Base-by-base conservation (phyloP, 2,888 invertebrate species). In the Eupeodes luniger region DNA sequence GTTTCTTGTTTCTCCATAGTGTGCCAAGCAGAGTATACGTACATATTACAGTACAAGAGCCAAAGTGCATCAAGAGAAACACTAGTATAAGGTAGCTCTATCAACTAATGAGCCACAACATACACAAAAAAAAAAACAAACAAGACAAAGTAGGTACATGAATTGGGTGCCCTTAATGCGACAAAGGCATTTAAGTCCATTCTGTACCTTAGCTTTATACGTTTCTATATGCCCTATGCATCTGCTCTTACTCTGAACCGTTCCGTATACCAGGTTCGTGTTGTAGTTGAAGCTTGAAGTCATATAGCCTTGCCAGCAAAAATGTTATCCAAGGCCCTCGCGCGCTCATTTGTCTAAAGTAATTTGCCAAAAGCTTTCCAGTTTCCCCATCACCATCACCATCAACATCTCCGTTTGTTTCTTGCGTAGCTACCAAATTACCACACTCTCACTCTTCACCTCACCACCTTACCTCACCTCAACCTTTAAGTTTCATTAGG, bases 141-240 rank as follows among this genome's bases (percentile, higher is more conserved):
- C 59, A 59, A 77, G 66, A 67, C 66, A 85, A 85, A 81, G 81
- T 81, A 74, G 9, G 40, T 40, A 40, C 76, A 80, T 64, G 80
- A 87, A 82, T 76, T 80, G 76, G 83, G 76, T 74, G 87, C 80
- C 87, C 80, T 83, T 80, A 80, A 87, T 87, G 87, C 87, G 87
- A 83, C 87, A 83, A 80, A 80, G 83, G 76, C 83, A 83, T 72
- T 80, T 76, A 80, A 70, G 59, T 49, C 49, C 66, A 66, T 51
- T 34, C 55, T 59, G 70, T 82, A 70, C 82, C 82, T 79, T 82
- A 69, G 67, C 62, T 77, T 64, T 12, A 40, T 34, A 9, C 11
- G 10, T 47, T 11, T 4, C 10, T 27, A 27, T 3, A 2, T 27
- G 2, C 27, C 27, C 27, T 27, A 27, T 27, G 27, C 27, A 27